Base-by-base conservation (phyloP, 2,797 vertebrate genomes). In the Lepilemur septentrionalis region DNA sequence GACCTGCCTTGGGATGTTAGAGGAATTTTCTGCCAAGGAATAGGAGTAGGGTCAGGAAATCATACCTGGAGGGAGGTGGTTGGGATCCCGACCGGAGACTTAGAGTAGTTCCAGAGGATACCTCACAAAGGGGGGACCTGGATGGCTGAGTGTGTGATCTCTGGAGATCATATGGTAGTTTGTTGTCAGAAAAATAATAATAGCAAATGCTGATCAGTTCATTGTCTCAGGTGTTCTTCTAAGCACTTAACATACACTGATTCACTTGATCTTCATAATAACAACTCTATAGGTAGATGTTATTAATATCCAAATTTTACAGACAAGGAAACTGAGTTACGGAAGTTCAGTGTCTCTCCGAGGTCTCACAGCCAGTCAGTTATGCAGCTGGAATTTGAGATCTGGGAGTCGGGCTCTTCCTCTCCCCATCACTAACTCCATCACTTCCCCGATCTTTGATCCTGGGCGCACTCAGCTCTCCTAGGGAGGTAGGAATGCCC, bases 261-360 rank as follows among this genome's bases (percentile, higher is more conserved):
- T 55, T 35, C 75, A 23, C 50, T 55, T 35, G 23, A 55, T 93
- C 79, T 76, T 97, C 65, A 55, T 57, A 80, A 28, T n/a, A 96
- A 75, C 61, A 63, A 23, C 43, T 92, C 14, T 43, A 5, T 72
- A 87, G 50, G 0, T 94, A 80, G 87, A 91, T 30, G 85, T 67
- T 86, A 81, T 30, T 84, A 25, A 38, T 83, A 95, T 7, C 35
- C 55, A 20, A 55, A 8, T 91, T 96, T 23, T 9, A 55, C 50
- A 35, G 75, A 78, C 22, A 55, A 52, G 17, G 46, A 76, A 76
- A n/a, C 46, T 13, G 46, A 50, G 30, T 50, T 46, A n/a, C 30
- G 20, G 73, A 50, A 76, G 46, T 50, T 22, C 30, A 50, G 17
- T 50, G 46, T 10, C 30, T 76, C 12, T 83, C 63, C 50, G 78